Evolutionary conservation across 1,140 invertebrate species (phyloP), one percentile per base, ranked within the genome.

Genomic region (Theocolax elegans): DNA sequence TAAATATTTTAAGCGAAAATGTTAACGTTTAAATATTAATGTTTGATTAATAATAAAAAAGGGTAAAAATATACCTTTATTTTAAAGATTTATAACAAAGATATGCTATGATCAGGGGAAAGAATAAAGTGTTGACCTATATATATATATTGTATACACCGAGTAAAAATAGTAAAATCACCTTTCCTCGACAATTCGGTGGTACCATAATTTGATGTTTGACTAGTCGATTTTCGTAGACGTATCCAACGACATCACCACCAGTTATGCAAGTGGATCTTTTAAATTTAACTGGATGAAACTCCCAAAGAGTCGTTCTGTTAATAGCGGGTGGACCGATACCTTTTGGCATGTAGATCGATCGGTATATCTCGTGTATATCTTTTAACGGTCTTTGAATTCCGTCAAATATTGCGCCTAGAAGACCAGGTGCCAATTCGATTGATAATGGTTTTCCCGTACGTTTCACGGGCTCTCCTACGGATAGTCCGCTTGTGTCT

Each of bases 401-500:
- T 80, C 92, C 92, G 86, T 95, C 94, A 87, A 93, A 95, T 77
- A 95, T 95, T 75, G 88, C 89, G 27, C 89, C 91, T 87, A 95
- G 89, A 76, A 94, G 91, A 71, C 94, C 94, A 27, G 94, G 94
- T 13, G 92, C 94, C 8, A 95, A 85, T 80, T 95, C 94, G 3
- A 95, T 93, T 6, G 93, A 95, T 0, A 96, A 81, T 1, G 94
- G 94, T 75, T 92, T 93, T 1, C 93, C 93, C 19, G 94, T 95
- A 75, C 92, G 84, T 25, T 92, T 79, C 9, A 95, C 93, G 15
- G 93, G 93, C 85, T 95, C 94, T 17, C 94, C 94, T 17, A 95
- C 93, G 42, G 93, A 94, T 1, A 96, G 90, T 77, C 94, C 94
- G 70, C 92, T 93, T 31, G 94, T 96, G 69, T 95, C 94, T 85